Evolutionary conservation across 2,797 vertebrate species (phyloP), one percentile per base, ranked within the genome.

Genomic region (Borostomias antarcticus): DNA sequence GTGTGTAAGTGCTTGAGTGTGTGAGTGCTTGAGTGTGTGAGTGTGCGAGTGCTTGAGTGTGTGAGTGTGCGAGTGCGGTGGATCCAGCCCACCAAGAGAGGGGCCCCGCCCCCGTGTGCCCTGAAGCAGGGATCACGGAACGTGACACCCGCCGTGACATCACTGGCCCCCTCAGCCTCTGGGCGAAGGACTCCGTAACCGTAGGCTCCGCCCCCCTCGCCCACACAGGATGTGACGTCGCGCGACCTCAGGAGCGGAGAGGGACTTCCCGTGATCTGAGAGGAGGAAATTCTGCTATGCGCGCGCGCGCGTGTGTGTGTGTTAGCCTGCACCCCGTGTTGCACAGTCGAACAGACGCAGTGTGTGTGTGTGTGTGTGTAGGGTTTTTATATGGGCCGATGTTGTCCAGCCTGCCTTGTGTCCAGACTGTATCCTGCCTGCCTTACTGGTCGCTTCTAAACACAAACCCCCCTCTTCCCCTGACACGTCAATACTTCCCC

Each of bases 131-230:
- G 72, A 69, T 68, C 68, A 79, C 79, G 74, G 75, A 87, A 69
- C 70, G 64, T 86, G 79, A 87, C 81, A 71, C 85, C 82, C 83
- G 73, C 58, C 1, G 64, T 81, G 84, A 87, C 82, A 83, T 84
- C 78, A 79, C 56, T 62, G 74, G 68, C 1, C 57, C 64, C 76
- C 70, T 1, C 56, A 13, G 19, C 15, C 7, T n/a, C 11, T 17
- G 8, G 62, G 68, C 64, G 50, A 33, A 68, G 15, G 66, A 73
- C 23, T 30, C 69, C 58, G 65, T 57, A 61, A 81, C 74, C 72
- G 75, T 64, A 74, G 75, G 72, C 74, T 57, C 74, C 63, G 58
- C 25, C 47, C 25, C 47, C 15, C 23, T 4, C 10, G 62, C 40
- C 65, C 65, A 29, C 43, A 7, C 13, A n/a, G 65, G 82, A 87